Evolutionary conservation across 2,797 vertebrate species (phyloP), one percentile per base, ranked within the genome.

Genomic region (Acanthopagrus latus): DNA sequence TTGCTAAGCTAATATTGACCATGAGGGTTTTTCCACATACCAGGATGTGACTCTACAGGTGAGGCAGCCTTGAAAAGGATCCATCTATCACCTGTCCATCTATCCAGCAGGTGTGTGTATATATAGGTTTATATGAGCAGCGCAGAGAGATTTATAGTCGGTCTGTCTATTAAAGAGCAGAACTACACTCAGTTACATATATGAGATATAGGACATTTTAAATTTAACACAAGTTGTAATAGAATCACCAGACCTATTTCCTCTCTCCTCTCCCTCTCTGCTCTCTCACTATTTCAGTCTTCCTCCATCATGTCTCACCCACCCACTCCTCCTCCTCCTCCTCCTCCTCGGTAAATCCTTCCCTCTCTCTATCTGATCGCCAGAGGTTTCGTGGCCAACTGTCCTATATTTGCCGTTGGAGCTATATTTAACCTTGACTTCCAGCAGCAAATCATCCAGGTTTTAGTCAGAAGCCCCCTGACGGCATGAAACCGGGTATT

Each of bases 381-480:
- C 65, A 84, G 88, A 89, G 88, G 65, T 89, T 93, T 92, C 82
- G 81, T 87, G 81, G 78, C 86, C 84, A 82, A 84, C 84, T 92
- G 93, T 93, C 89, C 92, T 88, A 93, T 84, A 93, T 93, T 89
- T 88, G 52, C 74, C 64, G 47, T 89, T 91, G 89, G 69, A 65
- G 81, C 88, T 93, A 91, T 83, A 90, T 92, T 92, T 92, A 91
- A 89, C 80, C 83, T 72, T 7, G 21, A 73, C 69, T 81, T 78
- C 85, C 58, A 78, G 73, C 81, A 82, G 86, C 64, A 81, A 59
- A 83, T 81, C 74, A 77, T 78, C 69, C 74, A 87, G 82, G 83
- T 85, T 76, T 82, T 46, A 69, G 52, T 48, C 68, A 62, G n/a
- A 67, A 56, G 55, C 1, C 43, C 21, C 41, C 14, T 23, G n/a